Base-by-base conservation (phyloP, 2,797 vertebrate genomes). In the Sus cebifrons region DNA sequence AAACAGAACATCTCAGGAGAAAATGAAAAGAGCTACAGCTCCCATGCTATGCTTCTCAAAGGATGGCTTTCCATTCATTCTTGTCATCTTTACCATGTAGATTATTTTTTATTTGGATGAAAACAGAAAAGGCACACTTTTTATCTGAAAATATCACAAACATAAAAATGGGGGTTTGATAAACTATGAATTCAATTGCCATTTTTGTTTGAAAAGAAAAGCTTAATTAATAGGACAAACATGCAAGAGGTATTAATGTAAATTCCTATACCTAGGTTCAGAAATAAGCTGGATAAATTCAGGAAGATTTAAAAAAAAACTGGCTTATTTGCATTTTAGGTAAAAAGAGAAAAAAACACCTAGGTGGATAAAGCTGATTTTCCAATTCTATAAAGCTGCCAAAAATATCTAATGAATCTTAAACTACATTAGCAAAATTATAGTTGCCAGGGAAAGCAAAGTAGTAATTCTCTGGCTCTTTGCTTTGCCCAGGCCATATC, bases 391-490 rank as follows among this genome's bases (percentile, higher is more conserved):
- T 40, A 56, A 97, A 96, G 94, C 27, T 40, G 75, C 94, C 94
- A 96, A 95, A 96, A 96, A 36, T 58, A 89, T 81, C 56, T 95
- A 94, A 95, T 74, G 86, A 97, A 93, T 74, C 49, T 75, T 64
- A 91, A 71, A 86, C 21, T 89, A 58, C 71, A 91, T 89, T 92
- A 96, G 40, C 79, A 94, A 96, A 96, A 94, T 97, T 94, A 95
- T 6, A 96, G 91, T 95, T 60, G 83, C 36, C 40, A 86, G 86
- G 9, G 20, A 95, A 95, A 92, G 32, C 44, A 92, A 91, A 89
- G 49, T 91, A 94, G 64, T 93, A 95, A 95, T 90, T 74, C 64
- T 74, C 23, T 86, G 84, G 44, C n/a, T 20, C 58, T 77, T 68
- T n/a, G 29, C 58, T 93, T 68, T 95, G 64, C 64, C 86, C 71